Evolutionary conservation across 2,113 vertebrate species (phyloP), one percentile per base, ranked within the genome.

Genomic region (Antennarius striatus): DNA sequence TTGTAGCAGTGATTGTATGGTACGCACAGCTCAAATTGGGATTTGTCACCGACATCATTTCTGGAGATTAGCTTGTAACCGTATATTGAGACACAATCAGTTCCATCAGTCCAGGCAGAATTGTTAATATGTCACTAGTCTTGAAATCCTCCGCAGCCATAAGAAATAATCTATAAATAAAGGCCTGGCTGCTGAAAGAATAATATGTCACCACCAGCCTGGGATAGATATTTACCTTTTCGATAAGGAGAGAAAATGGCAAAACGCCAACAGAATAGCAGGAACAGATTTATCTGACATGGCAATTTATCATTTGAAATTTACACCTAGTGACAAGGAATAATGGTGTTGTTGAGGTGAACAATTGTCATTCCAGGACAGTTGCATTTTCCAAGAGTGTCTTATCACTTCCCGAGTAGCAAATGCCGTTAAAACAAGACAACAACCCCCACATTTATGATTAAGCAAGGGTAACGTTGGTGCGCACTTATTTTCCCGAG

Each of bases 391-490:
- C 64, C 43, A 67, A 71, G 78, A 49, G 66, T 71, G 53, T 75
- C 85, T 90, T 90, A 90, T 89, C 87, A 70, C 77, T 62, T 77
- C 60, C 54, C 71, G 46, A 47, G 16, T 56, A 81, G 71, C 75
- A 56, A 54, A 82, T 64, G 68, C 75, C 77, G 65, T 85, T 85
- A 73, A 87, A 88, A 88, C 81, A 76, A 86, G 59, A 22, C 39
- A 46, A 14, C 8, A 11, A 3, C 6, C 17, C 17, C 14, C 4
- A 48, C 83, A 82, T 82, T 86, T 78, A 76, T 83, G 82, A 86
- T 90, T 88, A 86, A 84, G 74, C 80, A 86, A 85, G 86, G 82
- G 82, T 85, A 83, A 86, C 85, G 79, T 84, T 62, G 76, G 46
- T 56, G 43, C 14, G 0, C 56, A 68, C 83, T 89, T 90, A 90